phyloP scores from a whole-genome alignment of 1,140 invertebrate genomes.

The Papilio xuthus region DNA sequence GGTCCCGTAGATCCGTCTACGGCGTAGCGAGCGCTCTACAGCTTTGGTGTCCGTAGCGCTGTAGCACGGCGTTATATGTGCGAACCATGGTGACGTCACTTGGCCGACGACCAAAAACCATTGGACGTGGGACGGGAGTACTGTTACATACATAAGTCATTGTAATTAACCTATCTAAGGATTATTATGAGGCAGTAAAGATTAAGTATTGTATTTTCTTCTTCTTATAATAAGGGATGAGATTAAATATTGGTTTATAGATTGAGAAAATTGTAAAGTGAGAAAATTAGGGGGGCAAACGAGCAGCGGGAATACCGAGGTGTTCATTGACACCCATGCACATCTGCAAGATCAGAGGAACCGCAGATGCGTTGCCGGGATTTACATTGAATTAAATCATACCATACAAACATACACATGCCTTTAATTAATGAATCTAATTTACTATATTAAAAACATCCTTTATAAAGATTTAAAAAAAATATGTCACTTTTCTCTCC shows the following conservation, averaged over 20 bases:
- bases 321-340: no score
- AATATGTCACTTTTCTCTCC: background rate
- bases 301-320: no score
- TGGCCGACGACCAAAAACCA: conserved; percentile 57
- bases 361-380: no score
- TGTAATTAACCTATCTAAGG: background rate
- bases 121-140: conserved; percentile 60
- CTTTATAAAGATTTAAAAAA: background rate
- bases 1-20: conserved; percentile 67
- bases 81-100: conserved; percentile 66
- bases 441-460: background rate
- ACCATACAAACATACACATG: no score
- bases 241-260: no score
- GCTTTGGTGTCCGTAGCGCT: conserved; percentile 59
- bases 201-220: background rate
- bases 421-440: no score
- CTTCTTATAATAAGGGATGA: no score
- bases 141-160: conserved; percentile 46
- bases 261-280: no score
- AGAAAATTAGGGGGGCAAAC: no score
- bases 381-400: no score
- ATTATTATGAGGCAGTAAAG: background rate
- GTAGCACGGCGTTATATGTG: conserved; percentile 65
- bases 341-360: no score
- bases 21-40: conserved; percentile 60